Conservation (phyloP, 2,113 vertebrate species). For the Paramormyrops kingsleyae region DNA sequence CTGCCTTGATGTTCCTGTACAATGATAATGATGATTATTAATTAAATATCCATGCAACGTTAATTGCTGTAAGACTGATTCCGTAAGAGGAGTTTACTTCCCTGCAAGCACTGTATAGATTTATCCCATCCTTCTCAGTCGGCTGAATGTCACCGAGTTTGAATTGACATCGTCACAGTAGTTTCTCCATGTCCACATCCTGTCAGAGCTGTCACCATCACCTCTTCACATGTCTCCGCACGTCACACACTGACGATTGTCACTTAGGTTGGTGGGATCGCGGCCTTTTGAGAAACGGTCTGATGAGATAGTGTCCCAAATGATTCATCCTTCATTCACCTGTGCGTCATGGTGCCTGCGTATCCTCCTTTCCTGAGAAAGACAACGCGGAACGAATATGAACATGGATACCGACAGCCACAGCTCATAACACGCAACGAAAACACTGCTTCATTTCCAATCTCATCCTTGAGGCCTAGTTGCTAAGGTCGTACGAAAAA, state of each 20-base stretch:
- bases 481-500: neutral
- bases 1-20: neutral
- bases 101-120: neutral
- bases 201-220: neutral
- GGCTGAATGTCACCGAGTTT: neutral
- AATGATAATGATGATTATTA: neutral
- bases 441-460: neutral
- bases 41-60: neutral
- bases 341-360: neutral
- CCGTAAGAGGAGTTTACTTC: neutral
- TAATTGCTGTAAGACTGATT: neutral
- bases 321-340: neutral
- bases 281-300: neutral
- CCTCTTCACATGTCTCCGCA: neutral
- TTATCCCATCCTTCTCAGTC: neutral
- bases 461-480: neutral
- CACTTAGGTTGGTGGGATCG: neutral
- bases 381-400: neutral
- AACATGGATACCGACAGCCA: neutral
- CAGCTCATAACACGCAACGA: neutral
- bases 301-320: neutral
- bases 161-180: neutral
- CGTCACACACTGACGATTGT: neutral
- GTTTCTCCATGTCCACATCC: neutral
- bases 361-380: neutral